These are phyloP conservation scores for Trissolcus brochymenae DNA, from an alignment of 2,888 invertebrate species.

Conservation along the genomic window DNA sequence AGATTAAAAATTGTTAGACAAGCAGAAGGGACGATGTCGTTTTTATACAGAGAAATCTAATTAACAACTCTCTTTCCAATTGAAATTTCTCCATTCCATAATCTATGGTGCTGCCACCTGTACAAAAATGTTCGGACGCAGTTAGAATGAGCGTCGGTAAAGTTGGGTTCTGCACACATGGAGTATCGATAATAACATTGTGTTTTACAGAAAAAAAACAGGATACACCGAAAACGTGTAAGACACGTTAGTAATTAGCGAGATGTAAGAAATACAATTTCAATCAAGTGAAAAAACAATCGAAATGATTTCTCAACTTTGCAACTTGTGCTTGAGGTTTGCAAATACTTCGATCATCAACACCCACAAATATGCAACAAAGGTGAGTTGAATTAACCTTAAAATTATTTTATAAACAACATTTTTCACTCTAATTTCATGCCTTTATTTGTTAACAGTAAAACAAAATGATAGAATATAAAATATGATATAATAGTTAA, in stretches of 20 bases:
- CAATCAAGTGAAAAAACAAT: neutral
- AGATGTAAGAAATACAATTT: neutral
- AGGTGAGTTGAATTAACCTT: slow-evolving; percentile 57
- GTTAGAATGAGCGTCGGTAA: neutral
- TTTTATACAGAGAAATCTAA: no score
- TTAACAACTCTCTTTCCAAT: no score
- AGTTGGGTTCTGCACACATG: no score
- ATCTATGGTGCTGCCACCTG: neutral
- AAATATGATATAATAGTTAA: no score
- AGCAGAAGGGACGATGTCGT: no score
- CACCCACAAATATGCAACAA: slow-evolving; percentile 58
- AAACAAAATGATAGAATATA: no score
- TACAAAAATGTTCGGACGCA: no score
- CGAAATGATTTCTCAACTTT: slow-evolving; percentile 59
- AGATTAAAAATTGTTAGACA: no score
- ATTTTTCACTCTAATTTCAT: neutral
- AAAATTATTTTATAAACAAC: slow-evolving; percentile 8
- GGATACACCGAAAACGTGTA: neutral
- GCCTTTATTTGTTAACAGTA: neutral
- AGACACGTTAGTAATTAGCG: neutral
- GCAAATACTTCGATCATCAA: slow-evolving; percentile 54
- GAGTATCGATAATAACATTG: neutral
- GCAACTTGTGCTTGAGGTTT: slow-evolving; percentile 60
- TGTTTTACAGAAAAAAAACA: neutral
- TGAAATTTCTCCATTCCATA: no score